Evolutionary conservation across 1,140 invertebrate species (phyloP), one percentile per base, ranked within the genome.

Genomic region (Euwallacea fornicatus): DNA sequence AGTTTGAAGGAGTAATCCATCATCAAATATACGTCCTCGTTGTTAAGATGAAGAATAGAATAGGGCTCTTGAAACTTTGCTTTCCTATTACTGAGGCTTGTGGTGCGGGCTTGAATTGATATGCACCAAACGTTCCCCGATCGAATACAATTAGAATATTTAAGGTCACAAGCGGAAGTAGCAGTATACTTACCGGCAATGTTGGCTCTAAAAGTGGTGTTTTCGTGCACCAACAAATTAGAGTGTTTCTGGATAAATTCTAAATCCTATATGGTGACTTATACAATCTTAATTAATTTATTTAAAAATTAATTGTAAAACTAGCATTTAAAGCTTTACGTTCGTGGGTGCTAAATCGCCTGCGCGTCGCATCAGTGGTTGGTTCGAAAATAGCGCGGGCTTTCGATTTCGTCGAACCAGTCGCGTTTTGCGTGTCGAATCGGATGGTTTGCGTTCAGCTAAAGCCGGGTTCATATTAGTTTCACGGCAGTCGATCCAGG

Each of bases 91-190:
- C 6, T 47, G 21, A 10, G 16, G 43, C 41, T 54, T 21, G 53
- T 66, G 54, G 66, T 68, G 58, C 46, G 58, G 58, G 44, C 33
- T 7, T 9, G 41, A 15, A 68, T 68, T 68, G 60, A 16, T 61
- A 68, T 68, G 59, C 66, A 47, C 46, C 13, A 33, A 66, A 44
- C 58, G 54, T 41, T 15, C 44, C 8, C 44, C 11, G 56, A 60
- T 68, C 58, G 66, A 68, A 68, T 68, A 68, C 66, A 68, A 68
- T 68, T 68, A 68, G 58, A 68, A 68, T 68, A 68, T 58, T 68
- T 68, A 68, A 68, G 66, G 66, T 68, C 66, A 68, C 56, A 68
- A 68, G 54, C 66, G 66, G 66, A 68, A 68, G 66, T 68, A 68
- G 66, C 66, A 68, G 66, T 61, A 58, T 58, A 7, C 15, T 44